Evolutionary conservation across 2,797 vertebrate species (phyloP).

Genomic region (Silurus aristotelis): DNA sequence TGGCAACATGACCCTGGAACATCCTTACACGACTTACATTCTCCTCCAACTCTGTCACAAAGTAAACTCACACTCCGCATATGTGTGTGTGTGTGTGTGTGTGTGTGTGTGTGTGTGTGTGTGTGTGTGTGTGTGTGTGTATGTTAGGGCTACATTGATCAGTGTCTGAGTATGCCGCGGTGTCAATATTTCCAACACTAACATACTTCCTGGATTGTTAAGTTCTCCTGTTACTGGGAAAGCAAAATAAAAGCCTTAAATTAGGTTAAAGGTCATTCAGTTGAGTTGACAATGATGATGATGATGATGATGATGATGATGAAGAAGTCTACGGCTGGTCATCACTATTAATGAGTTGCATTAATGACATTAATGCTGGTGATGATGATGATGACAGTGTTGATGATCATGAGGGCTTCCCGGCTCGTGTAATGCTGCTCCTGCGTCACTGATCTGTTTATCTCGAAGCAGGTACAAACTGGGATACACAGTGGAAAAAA

Average conservation of each 20-base stretch:
- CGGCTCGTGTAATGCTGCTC: background rate
- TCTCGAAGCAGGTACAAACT: constrained; percentile 14
- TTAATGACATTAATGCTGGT: background rate
- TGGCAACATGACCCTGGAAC: constrained; percentile 30
- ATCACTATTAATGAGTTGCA: background rate
- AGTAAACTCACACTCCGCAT: background rate
- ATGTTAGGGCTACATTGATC: constrained; percentile 2
- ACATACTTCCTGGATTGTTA: constrained; percentile 11
- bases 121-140: constrained; percentile 10
- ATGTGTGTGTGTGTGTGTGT: background rate
- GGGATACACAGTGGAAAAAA: constrained; percentile 35
- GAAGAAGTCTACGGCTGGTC: background rate
- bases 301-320: background rate
- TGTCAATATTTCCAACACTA: constrained; percentile 1
- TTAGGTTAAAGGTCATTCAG: background rate
- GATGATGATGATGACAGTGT: background rate
- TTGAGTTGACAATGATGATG: background rate
- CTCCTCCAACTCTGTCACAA: constrained; percentile 4
- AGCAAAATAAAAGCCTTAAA: background rate
- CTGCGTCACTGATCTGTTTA: constrained; percentile 20
- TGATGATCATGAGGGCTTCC: background rate
- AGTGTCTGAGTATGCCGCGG: background rate
- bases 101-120: constrained; percentile 11
- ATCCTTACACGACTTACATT: constrained; percentile 31
- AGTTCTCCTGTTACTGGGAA: background rate